Evolutionary conservation across 2,797 vertebrate species (phyloP), one percentile per base, ranked within the genome.

Genomic region (Siniperca undulata): DNA sequence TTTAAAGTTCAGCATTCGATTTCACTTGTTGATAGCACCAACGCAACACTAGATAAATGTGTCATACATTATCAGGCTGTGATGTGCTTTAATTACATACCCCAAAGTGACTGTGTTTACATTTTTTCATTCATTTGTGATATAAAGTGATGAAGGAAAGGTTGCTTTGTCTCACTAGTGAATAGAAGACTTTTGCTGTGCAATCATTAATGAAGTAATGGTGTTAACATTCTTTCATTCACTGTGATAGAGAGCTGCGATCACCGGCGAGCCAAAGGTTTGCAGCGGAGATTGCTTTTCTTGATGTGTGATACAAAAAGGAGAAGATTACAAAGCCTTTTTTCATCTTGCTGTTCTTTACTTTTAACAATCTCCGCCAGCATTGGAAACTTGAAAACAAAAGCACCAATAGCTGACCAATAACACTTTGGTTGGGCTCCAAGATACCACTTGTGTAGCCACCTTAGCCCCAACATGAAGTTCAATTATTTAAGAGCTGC

Each of bases 171-270:
- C n/a, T 70, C 50, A 30, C 48, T 5, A 4, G 6, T 62, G 59
- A 69, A 50, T 4, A 1, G 42, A 20, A 70, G 16, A n/a, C 55
- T 44, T 46, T 20, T 44, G 58, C 36, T 50, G 62, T 40, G 50
- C 36, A 58, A 50, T 70, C 52, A 69, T 53, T 67, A 50, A 27
- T 68, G 17, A 80, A 73, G 16, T 59, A 22, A 79, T 22, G 58
- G 24, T 77, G 52, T 70, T 78, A 66, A 59, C 68, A 9, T 30
- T 52, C 34, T 38, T 56, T 73, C 24, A 65, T n/a, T 73, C 50
- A 59, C 50, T 77, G 24, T 69, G 58, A 77, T 2, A 27, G 24
- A 82, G 40, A 44, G 36, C 36, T 13, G 40, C 20, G 38, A 55
- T 58, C 24, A 53, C 20, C 0, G 1, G 12, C 0, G 3, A 74